phyloP scores from a whole-genome alignment of 2,113 vertebrate genomes.

The Lophura nycthemera region DNA sequence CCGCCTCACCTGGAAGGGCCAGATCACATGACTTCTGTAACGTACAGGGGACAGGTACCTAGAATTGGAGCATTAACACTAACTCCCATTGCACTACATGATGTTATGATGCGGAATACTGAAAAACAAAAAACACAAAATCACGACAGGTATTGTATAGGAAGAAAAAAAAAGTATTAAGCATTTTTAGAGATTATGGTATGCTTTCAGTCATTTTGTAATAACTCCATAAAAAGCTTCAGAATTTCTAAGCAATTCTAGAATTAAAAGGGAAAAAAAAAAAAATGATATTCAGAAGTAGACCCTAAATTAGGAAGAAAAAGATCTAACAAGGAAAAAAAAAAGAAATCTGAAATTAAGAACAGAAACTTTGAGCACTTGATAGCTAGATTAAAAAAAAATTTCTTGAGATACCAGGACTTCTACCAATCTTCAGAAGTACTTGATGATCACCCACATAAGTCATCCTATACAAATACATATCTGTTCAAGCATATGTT shows the following conservation, averaged over 20 bases:
- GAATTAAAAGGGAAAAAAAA: not conserved
- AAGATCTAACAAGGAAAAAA: not conserved
- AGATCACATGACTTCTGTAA: too few relatives aligned
- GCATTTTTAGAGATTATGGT: not conserved
- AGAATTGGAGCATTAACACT: too few relatives aligned
- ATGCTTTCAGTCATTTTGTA: not conserved
- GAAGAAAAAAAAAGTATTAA: not conserved
- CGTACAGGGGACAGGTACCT: too few relatives aligned
- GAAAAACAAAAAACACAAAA: too few relatives aligned
- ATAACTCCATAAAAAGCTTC: not conserved
- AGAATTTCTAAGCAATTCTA: not conserved
- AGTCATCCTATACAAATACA: not conserved
- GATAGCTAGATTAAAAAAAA: not conserved
- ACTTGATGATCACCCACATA: not conserved
- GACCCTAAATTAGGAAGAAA: not conserved
- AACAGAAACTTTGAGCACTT: not conserved
- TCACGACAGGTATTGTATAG: not conserved
- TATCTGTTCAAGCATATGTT: not conserved
- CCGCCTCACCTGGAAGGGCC: too few relatives aligned
- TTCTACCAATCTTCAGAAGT: not conserved
- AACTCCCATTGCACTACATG: too few relatives aligned
- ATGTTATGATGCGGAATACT: too few relatives aligned
- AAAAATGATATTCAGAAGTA: not conserved
- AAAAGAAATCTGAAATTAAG: not conserved
- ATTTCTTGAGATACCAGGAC: not conserved